Base-by-base conservation (phyloP, 2,888 invertebrate genomes). In the Mesochorus sp. region DNA sequence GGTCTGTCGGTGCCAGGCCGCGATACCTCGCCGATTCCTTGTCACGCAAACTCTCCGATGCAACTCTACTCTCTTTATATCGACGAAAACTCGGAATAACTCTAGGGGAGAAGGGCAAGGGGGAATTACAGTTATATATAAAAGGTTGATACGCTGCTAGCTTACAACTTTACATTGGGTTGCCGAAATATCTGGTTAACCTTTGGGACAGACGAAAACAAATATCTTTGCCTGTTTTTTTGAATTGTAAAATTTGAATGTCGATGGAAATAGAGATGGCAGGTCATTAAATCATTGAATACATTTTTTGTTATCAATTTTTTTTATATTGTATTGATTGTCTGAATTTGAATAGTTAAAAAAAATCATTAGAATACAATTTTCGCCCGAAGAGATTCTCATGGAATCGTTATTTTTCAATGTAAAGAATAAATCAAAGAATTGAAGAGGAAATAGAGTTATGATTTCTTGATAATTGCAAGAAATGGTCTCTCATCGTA, bases 1-100 rank as follows among this genome's bases (percentile, higher is more conserved):
- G 66, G 70, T 66, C 61, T 67, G 59, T 91, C 88, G 90, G 93
- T 93, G 89, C 93, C 94, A 93, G 93, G 92, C 92, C 87, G 89
- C 84, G 91, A 91, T 90, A 86, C 85, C 92, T 47, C 67, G 34
- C 77, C 64, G 24, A 51, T 61, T 47, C 26, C 77, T 55, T 79
- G 83, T 83, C 84, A 84, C 83, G 84, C 84, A 73, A 84, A 81
- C 80, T 53, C 72, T 49, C 37, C 71, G 76, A 71, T 78, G 70
- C 80, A 80, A 81, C 59, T 79, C 51, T 71, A 49, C 64, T 61
- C 17, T 59, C 49, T 66, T 61, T 72, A 62, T 64, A 73, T 68
- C 77, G 34, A 64, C 72, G 62, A 55, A 51, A 67, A 66, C 66
- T 66, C 14, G 12, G 62, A 55, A 68, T 62, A 71, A 61, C 17